A percentile compares a stretch with the other conserved stretches of the same genome.
Evolutionary conservation across 2,797 vertebrate species (phyloP).

Genomic region (Pteropus rufus): DNA sequence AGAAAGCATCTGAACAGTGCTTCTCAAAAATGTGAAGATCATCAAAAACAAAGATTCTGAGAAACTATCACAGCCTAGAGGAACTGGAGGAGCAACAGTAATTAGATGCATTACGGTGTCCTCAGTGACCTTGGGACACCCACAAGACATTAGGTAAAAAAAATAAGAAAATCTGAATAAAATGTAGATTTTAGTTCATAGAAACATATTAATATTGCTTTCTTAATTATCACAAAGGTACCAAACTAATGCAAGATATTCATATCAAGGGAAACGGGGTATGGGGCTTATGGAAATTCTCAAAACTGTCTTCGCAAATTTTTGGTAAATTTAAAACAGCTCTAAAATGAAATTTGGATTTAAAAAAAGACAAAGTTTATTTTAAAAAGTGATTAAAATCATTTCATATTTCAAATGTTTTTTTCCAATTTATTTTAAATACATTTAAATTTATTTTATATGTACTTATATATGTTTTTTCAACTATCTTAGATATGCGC

Average conservation of each 20-base stretch:
- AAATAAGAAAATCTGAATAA: not conserved
- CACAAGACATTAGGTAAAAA: not conserved
- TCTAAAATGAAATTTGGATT: not conserved
- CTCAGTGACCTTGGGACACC: not conserved
- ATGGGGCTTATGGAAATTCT: not conserved
- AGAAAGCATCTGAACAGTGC: not conserved
- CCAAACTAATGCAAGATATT: not conserved
- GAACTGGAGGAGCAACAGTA: not conserved
- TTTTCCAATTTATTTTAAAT: constrained; percentile 4
- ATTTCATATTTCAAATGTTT: not conserved
- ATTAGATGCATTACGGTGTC: not conserved
- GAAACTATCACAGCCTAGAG: not conserved
- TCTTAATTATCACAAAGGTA: not conserved
- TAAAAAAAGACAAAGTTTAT: not conserved
- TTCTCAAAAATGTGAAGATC: not conserved
- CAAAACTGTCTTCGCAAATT: not conserved
- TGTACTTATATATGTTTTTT: not conserved
- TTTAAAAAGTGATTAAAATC: not conserved
- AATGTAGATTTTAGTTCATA: not conserved
- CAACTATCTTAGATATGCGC: not conserved
- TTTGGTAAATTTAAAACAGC: not conserved
- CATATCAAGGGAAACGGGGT: not conserved
- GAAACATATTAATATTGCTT: not conserved
- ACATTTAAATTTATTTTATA: not conserved
- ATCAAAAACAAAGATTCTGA: not conserved